Evolutionary conservation across 2,888 invertebrate genomes (phyloP), one percentile per base, ranked within the genome.

Genomic region (Dichetophora obliterata): DNA sequence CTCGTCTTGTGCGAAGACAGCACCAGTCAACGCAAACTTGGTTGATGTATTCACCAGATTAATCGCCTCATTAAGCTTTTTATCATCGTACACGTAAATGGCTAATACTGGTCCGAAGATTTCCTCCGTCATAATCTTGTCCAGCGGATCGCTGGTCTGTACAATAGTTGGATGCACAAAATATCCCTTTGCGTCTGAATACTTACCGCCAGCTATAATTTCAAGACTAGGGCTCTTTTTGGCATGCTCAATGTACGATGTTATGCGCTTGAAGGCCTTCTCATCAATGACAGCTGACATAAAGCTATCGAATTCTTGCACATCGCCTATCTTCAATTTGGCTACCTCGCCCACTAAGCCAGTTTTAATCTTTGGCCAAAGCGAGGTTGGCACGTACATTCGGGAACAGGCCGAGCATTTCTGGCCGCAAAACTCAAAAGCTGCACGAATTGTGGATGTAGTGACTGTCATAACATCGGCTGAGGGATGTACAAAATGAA

Each of bases 341-440:
- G 92, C 90, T 9, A 93, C 91, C 80, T 93, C 92, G 48, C 91
- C 91, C 22, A 95, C 76, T 71, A 99, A 90, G 8, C 95, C 93
- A 82, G 93, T 90, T 78, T 87, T 94, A 27, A 89, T 87, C 86
- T 86, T 93, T 34, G 92, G 90, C 95, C 96, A 97, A 69, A 98
- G 88, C 4, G 97, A 97, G 86, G 94, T 92, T 0, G 99, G 98
- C 70, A 98, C 94, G 90, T 98, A 99, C 91, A 98, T 93, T 85
- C 99, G 92, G n/a, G 98, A 97, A 88, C 98, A 98, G 0, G 99
- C 99, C 2, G 98, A 99, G 90, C 99, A 99, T 89, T 99, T 99
- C 88, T 99, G 99, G 1, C 99, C 99, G 85, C 94, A 95, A 89
- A 94, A 99, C 90, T 99, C 99, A 89, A 98, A 99, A 1, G 98